Evolutionary conservation across 2,888 invertebrate species (phyloP).

Genomic region (Scaeva pyrastri): DNA sequence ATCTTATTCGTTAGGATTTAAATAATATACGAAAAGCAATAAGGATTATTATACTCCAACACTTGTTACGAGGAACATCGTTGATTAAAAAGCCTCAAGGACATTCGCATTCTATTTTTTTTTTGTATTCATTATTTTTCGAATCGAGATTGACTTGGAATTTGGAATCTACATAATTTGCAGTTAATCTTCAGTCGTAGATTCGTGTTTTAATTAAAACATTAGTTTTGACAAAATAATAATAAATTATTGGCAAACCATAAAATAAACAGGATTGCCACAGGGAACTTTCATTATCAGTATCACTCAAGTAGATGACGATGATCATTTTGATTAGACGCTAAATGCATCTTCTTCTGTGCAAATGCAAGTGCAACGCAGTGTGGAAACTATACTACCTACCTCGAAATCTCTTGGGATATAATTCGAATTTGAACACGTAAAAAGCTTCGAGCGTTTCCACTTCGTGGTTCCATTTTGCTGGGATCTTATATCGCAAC

Average conservation of each 20-base stretch:
- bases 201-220: slow-evolving; percentile 16
- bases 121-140: too few relatives aligned
- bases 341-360: not conserved
- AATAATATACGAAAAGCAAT: slow-evolving; percentile 13
- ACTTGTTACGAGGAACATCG: not conserved
- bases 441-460: not conserved
- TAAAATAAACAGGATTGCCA: not conserved
- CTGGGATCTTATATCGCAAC: not conserved
- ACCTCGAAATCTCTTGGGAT: too few relatives aligned
- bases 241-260: not conserved
- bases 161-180: not conserved
- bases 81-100: slow-evolving; percentile 28
- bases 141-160: not conserved
- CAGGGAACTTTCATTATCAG: not conserved
- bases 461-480: not conserved
- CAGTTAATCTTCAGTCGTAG: not conserved
- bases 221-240: slow-evolving; percentile 5
- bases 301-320: not conserved
- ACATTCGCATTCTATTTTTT: slow-evolving; percentile 14
- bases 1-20: not conserved
- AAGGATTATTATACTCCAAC: slow-evolving; percentile 10
- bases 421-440: not conserved
- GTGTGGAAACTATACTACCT: too few relatives aligned
- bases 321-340: not conserved
- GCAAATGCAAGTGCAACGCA: not conserved